phyloP scores from a whole-genome alignment of 2,888 invertebrate species.

The Pilophorus perplexus region DNA sequence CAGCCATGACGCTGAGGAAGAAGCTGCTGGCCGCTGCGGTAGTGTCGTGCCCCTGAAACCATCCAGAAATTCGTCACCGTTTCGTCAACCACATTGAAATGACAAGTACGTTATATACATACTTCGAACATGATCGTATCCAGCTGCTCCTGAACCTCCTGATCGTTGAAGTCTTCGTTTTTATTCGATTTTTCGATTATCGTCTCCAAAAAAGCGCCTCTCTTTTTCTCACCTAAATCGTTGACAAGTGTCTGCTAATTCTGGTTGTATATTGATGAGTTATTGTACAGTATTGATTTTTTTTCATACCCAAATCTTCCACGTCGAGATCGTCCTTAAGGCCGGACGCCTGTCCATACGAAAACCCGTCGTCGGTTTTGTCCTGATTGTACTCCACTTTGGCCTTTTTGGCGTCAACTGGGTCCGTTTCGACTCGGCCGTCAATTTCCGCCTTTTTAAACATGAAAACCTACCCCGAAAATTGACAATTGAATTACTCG shows the following conservation, averaged over 20 bases:
- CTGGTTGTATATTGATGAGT: neutral
- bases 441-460: neutral
- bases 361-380: slow-evolving; percentile 49
- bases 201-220: slow-evolving; percentile 83
- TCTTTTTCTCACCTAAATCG: slow-evolving; percentile 68
- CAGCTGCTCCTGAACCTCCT: slow-evolving; percentile 81
- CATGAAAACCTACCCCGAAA: neutral
- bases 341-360: slow-evolving; percentile 68
- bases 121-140: slow-evolving; percentile 88
- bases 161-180: slow-evolving; percentile 68
- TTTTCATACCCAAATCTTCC: slow-evolving; percentile 57
- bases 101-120: slow-evolving; percentile 45
- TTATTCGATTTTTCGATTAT: slow-evolving; percentile 81
- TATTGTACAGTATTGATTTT: too few relatives aligned
- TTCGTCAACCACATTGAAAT: slow-evolving; percentile 50
- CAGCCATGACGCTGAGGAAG: slow-evolving; percentile 73
- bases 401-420: neutral
- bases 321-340: slow-evolving; percentile 78
- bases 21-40: slow-evolving; percentile 80
- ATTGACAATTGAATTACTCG: too few relatives aligned
- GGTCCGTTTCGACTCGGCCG: neutral
- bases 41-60: slow-evolving; percentile 67
- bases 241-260: neutral
- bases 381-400: neutral
- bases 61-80: too few relatives aligned